Evolutionary conservation across 2,113 vertebrate species (phyloP), one percentile per base, ranked within the genome.

Genomic region (Hemiprocne comata): DNA sequence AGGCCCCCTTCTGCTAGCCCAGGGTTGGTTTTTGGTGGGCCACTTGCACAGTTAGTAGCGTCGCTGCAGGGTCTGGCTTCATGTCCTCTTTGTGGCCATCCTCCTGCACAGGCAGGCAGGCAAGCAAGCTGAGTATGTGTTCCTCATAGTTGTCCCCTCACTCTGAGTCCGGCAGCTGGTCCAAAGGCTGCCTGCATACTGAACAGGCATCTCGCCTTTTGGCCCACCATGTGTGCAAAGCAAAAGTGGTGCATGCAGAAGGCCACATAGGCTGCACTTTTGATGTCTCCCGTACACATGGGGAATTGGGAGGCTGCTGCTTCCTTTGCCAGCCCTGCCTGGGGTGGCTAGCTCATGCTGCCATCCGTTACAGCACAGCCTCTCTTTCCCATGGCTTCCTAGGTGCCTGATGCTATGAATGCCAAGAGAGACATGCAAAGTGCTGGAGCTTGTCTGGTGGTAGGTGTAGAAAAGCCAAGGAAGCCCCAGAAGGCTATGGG

Each of bases 41-140:
- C 2, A 2, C 15, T 12, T 31, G 44, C 7, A 3, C 44, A 38
- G 48, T 11, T 13, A 13, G 42, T 44, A 74, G 9, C 8, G 4
- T 10, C 3, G 1, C 31, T 57, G 38, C 6, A 9, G 72, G 25
- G 40, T 46, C 10, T 6, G 6, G 54, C 54, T 58, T 17, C 1
- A 0, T 40, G 18, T 4, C 10, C 10, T 58, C 33, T 58, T 54
- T 13, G 7, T 24, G 51, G 50, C 20, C 36, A 54, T 17, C 28
- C 10, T 40, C 28, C 36, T 40, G 20, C 6, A 3, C 5, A 33
- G 15, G 11, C 7, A 1, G 10, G 28, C 4, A 3, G 20, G 28
- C n/a, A n/a, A n/a, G n/a, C 34, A 38, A 54, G 34, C 50, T 3
- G 8, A 38, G 7, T 10, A 38, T 4, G 3, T 51, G 23, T 6